A percentile compares a stretch with the other conserved stretches of the same genome.
Conservation (phyloP, 2,113 vertebrate species). For the Psittacus erithacus region DNA sequence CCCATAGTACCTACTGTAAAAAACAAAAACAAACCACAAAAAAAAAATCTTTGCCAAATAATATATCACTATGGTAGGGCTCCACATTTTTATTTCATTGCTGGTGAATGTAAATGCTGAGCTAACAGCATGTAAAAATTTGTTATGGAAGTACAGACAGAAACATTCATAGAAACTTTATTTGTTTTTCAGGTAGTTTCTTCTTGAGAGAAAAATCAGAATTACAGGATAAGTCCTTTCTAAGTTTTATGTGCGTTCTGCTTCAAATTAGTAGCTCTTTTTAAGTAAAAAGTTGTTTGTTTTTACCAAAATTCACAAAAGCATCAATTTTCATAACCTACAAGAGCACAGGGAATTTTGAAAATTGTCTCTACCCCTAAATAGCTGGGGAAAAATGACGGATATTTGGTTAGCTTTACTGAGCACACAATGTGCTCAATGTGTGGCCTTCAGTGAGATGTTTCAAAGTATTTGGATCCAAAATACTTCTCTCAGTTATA, state of each 20-base stretch:
- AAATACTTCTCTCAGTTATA: conserved; percentile 26
- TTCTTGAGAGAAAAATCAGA: not conserved
- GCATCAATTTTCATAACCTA: conserved; percentile 1
- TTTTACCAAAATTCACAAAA: conserved; percentile 27
- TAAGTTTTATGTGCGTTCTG: not conserved
- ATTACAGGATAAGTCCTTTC: not conserved
- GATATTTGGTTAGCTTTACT: conserved; percentile 47
- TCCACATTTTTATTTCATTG: not conserved
- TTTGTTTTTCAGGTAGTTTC: not conserved
- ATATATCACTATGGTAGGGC: not conserved
- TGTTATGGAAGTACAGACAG: not conserved
- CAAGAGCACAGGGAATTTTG: not conserved
- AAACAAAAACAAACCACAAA: not conserved
- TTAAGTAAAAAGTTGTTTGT: conserved; percentile 6
- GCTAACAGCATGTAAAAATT: not conserved
- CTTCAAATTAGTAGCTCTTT: conserved; percentile 4
- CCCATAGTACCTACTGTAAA: not conserved
- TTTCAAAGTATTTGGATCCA: conserved; percentile 33
- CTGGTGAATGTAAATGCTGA: not conserved
- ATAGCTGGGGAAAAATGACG: conserved; percentile 14
- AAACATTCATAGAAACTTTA: not conserved
- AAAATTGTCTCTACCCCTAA: not conserved
- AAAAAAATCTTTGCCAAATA: not conserved
- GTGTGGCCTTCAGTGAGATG: conserved; percentile 20
- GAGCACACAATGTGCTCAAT: not conserved